A percentile compares a stretch with the other conserved stretches of the same genome.
These are phyloP conservation scores for Cheiracanthium punctorium DNA, from an alignment of 2,888 invertebrate genomes.

Conservation along the genomic window DNA sequence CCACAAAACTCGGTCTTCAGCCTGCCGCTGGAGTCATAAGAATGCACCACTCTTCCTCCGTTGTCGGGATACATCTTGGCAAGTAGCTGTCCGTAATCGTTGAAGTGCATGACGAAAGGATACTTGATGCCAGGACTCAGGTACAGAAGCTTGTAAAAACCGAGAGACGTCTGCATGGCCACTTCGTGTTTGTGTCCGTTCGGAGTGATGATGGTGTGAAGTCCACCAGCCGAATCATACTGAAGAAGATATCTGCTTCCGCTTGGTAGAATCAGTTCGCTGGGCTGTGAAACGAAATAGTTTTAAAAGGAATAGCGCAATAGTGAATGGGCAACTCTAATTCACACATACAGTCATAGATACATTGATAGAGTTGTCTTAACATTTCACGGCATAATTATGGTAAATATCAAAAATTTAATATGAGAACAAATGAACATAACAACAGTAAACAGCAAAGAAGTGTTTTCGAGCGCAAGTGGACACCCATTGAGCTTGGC, in stretches of 20 bases:
- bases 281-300: constrained; percentile 80
- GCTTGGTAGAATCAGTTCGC: constrained; percentile 92
- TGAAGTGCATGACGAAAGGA: constrained; percentile 93
- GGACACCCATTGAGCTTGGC: too few relatives aligned
- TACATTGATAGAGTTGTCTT: too few relatives aligned
- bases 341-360: neutral
- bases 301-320: neutral
- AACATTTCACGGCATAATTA: too few relatives aligned
- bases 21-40: constrained; percentile 89
- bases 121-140: constrained; percentile 83
- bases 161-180: constrained; percentile 92
- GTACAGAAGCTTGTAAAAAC: constrained; percentile 89
- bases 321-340: neutral
- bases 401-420: too few relatives aligned
- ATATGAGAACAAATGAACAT: too few relatives aligned
- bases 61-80: constrained; percentile 94
- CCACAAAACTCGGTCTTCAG: constrained; percentile 77
- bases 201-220: constrained; percentile 90
- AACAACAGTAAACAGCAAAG: too few relatives aligned
- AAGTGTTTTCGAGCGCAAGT: too few relatives aligned
- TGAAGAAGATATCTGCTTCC: constrained; percentile 89
- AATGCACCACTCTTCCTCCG: constrained; percentile 90
- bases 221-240: constrained; percentile 87
- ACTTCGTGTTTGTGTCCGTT: constrained; percentile 93
- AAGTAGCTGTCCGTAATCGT: constrained; percentile 87